Evolutionary conservation across 2,797 vertebrate species (phyloP).

Genomic region (Lerista edwardsae): DNA sequence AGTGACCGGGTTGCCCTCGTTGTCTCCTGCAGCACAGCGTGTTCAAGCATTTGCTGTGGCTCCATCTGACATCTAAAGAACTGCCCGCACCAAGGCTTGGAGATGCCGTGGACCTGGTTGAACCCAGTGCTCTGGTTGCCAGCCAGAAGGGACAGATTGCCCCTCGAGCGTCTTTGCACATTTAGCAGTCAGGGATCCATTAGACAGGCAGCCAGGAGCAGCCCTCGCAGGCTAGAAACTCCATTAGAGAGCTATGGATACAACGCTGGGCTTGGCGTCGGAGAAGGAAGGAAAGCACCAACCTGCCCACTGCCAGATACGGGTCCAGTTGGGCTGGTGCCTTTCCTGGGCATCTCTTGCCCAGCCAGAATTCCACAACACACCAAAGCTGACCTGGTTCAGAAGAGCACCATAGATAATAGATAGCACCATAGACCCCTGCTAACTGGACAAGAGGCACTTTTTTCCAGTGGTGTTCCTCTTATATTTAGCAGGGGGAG

Average conservation of each 20-base stretch:
- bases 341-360: not conserved
- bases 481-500: too few relatives aligned
- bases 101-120: not conserved
- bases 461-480: too few relatives aligned
- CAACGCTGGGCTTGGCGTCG: not conserved
- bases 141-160: conserved; percentile 15
- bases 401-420: too few relatives aligned
- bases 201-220: conserved; percentile 21
- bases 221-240: conserved; percentile 21
- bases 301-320: rapidly evolving
- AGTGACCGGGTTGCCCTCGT: not conserved
- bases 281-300: not conserved
- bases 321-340: not conserved
- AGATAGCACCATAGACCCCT: too few relatives aligned
- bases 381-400: too few relatives aligned
- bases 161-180: not conserved
- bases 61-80: not conserved
- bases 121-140: not conserved
- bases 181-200: conserved; percentile 29
- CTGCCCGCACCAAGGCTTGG: not conserved
- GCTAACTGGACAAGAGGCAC: too few relatives aligned
- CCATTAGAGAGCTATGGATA: conserved; percentile 1
- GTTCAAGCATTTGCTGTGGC: too few relatives aligned
- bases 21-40: not conserved
- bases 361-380: not conserved